A percentile compares a stretch with the other conserved stretches of the same genome.
Conservation (phyloP, 2,797 vertebrate genomes). For the Chrosomus eos region DNA sequence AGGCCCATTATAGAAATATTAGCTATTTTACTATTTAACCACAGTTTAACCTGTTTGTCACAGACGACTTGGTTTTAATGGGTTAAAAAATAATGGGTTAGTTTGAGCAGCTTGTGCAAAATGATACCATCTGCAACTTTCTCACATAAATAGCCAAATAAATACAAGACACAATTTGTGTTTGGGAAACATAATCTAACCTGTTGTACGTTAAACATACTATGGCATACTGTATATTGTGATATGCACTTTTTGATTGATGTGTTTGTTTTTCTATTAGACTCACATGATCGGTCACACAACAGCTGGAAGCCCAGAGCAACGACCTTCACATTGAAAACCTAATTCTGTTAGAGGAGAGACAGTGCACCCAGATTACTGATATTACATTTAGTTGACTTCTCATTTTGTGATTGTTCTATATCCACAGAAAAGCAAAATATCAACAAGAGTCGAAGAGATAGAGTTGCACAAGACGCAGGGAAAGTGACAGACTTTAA, state of each 20-base stretch:
- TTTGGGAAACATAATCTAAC: neutral
- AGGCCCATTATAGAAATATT: neutral
- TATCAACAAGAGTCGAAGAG: slow-evolving; percentile 23
- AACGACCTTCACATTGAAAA: slow-evolving; percentile 18
- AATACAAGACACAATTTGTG: neutral
- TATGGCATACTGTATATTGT: neutral
- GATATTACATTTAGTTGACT: neutral
- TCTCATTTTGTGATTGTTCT: neutral
- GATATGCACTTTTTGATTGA: neutral
- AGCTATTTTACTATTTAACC: neutral
- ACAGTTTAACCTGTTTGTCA: neutral
- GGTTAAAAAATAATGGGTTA: slow-evolving; percentile 10
- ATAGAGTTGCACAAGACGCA: slow-evolving; percentile 43
- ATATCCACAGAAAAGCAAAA: neutral
- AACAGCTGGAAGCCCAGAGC: slow-evolving; percentile 18
- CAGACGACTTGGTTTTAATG: neutral
- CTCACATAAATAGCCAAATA: slow-evolving; percentile 10
- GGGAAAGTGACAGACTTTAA: slow-evolving; percentile 46
- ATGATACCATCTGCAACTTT: slow-evolving; percentile 29
- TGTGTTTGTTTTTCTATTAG: neutral
- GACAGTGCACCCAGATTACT: neutral
- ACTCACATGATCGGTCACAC: neutral
- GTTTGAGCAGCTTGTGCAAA: slow-evolving; percentile 29
- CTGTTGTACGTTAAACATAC: neutral
- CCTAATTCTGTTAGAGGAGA: slow-evolving; percentile 18